Percentiles rank a stretch among this genome's conserved stretches.
phyloP scores from a whole-genome alignment of 2,797 vertebrate genomes.

The Otolemur crassicaudatus region DNA sequence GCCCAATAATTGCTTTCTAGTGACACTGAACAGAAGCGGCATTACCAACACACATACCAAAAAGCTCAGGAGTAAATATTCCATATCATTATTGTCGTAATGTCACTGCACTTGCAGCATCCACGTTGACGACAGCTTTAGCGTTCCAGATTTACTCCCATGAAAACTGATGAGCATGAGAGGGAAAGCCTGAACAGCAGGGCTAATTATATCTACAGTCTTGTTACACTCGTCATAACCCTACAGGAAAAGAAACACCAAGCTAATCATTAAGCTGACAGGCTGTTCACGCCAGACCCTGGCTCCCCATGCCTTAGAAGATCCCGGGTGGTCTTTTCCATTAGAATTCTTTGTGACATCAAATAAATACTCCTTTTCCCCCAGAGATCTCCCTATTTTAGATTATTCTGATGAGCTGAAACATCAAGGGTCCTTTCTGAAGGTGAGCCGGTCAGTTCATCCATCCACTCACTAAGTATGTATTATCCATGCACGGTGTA shows the following conservation, averaged over 20 bases:
- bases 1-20: slow-evolving; percentile 60
- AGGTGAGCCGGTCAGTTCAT: not conserved
- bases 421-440: not conserved
- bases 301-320: slow-evolving; percentile 34
- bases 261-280: slow-evolving; percentile 61
- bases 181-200: slow-evolving; percentile 70
- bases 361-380: not conserved
- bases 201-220: slow-evolving; percentile 76
- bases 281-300: slow-evolving; percentile 65
- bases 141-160: slow-evolving; percentile 75
- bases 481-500: rapidly evolving
- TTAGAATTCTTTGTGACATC: not conserved
- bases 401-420: not conserved
- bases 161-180: slow-evolving; percentile 32
- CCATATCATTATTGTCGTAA: not conserved
- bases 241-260: slow-evolving; percentile 76
- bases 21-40: slow-evolving; percentile 29
- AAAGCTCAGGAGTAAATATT: not conserved
- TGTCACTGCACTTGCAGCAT: slow-evolving; percentile 30
- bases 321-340: not conserved
- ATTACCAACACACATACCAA: not conserved
- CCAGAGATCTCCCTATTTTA: not conserved
- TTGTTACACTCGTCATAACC: slow-evolving; percentile 75
- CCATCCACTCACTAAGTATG: not conserved
- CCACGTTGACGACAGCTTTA: slow-evolving; percentile 65